These are phyloP conservation scores for Cyprinodon brontotheroides DNA, from an alignment of 2,113 vertebrate genomes.

Conservation along the genomic window DNA sequence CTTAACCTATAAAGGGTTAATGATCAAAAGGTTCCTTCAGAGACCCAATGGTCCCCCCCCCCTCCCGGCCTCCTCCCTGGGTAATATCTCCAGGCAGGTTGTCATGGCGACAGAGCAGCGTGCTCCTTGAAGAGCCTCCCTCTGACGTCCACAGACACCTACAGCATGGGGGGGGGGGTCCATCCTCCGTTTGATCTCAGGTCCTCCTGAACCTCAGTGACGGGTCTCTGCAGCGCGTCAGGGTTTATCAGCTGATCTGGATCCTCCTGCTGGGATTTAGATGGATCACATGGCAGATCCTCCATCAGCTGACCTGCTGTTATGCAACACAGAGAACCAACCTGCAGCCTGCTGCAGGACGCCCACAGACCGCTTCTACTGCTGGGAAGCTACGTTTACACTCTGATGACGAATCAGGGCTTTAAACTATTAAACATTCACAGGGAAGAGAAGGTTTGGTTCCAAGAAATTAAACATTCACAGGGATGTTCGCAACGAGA, in stretches of 20 bases:
- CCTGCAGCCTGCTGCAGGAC: not conserved
- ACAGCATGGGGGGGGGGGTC: not conserved
- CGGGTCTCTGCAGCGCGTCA: slow-evolving; percentile 29
- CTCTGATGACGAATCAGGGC: too few species aligned
- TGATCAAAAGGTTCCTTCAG: too few species aligned
- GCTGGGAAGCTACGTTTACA: too few species aligned
- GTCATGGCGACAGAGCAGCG: slow-evolving; percentile 53
- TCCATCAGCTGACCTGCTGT: slow-evolving; percentile 39
- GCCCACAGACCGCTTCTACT: not conserved
- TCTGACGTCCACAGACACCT: not conserved
- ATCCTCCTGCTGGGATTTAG: slow-evolving; percentile 42
- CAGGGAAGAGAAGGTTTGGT: too few species aligned
- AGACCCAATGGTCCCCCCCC: too few species aligned
- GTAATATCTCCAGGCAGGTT: slow-evolving; percentile 38
- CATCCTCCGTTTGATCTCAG: not conserved
- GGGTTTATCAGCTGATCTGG: slow-evolving; percentile 19
- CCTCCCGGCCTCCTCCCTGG: slow-evolving; percentile 1
- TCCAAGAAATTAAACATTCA: too few species aligned
- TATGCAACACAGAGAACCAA: slow-evolving; percentile 12
- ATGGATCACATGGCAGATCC: slow-evolving; percentile 40
- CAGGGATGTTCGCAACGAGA: too few species aligned
- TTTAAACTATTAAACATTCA: too few species aligned
- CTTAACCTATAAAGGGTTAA: too few species aligned
- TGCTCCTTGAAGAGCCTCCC: slow-evolving; percentile 32
- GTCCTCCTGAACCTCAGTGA: not conserved